Conservation (phyloP, 2,113 vertebrate genomes). For the Gallinago jamesoni region DNA sequence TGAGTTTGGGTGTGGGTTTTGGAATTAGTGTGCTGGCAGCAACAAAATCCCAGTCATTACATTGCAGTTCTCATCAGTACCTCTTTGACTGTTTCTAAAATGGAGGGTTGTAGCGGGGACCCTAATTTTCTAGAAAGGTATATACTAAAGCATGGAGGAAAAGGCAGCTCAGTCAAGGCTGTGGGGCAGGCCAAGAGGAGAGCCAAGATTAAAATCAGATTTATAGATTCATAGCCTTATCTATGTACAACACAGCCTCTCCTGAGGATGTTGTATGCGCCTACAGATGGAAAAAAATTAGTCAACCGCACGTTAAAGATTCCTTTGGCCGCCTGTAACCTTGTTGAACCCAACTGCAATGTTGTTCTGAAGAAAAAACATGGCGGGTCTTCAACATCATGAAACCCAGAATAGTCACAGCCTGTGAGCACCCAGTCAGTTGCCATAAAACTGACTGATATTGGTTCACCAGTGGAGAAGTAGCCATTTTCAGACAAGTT, state of each 20-base stretch:
- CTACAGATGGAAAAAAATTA: not conserved
- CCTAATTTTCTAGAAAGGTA: not conserved
- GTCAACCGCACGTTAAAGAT: not conserved
- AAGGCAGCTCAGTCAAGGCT: not conserved
- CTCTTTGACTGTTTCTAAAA: not conserved
- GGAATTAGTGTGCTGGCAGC: not conserved
- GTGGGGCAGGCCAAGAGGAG: not conserved
- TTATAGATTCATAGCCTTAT: not conserved
- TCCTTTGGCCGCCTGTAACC: not conserved
- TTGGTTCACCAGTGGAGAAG: not conserved
- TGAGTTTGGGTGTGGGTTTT: slow-evolving; percentile 20
- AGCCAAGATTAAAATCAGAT: not conserved
- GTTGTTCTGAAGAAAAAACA: not conserved
- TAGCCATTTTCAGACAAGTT: not conserved
- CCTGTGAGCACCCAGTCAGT: not conserved
- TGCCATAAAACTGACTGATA: not conserved
- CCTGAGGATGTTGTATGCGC: not conserved
- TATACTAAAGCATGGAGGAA: not conserved
- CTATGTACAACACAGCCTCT: not conserved
- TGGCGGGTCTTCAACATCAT: not conserved
- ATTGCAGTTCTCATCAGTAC: not conserved
- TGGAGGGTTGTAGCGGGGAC: not conserved
- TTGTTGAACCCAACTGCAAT: not conserved
- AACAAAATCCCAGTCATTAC: slow-evolving; percentile 5
- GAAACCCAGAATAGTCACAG: not conserved